A percentile compares a stretch with the other conserved stretches of the same genome.
phyloP scores from a whole-genome alignment of 2,888 invertebrate genomes.

The Ephialtes manifestator region DNA sequence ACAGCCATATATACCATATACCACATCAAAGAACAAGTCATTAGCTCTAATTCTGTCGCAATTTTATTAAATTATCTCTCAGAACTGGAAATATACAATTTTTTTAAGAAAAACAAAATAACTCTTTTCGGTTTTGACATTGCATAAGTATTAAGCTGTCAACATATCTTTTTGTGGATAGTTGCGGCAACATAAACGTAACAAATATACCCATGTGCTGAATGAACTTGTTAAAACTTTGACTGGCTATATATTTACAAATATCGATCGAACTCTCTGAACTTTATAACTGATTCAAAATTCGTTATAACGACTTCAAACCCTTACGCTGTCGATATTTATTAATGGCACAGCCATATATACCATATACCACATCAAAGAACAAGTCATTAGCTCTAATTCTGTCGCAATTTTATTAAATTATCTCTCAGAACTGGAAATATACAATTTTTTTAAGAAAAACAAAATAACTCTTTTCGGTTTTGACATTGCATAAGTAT shows the following conservation, averaged over 20 bases:
- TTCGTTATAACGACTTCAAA: not conserved
- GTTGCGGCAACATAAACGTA: not conserved
- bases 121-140: too few species aligned
- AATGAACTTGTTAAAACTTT: not conserved
- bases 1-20: not conserved
- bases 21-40: not conserved
- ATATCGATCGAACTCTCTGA: not conserved
- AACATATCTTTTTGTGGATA: not conserved
- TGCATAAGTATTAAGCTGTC: not conserved
- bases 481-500: not conserved
- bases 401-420: not conserved
- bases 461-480: too few species aligned
- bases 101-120: too few species aligned
- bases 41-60: not conserved
- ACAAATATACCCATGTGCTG: not conserved
- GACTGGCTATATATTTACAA: not conserved
- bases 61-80: not conserved
- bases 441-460: too few species aligned
- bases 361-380: not conserved
- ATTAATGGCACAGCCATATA: not conserved
- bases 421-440: too few species aligned
- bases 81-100: too few species aligned
- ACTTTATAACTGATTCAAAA: not conserved
- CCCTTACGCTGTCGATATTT: slow-evolving; percentile 31
- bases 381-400: not conserved